Evolutionary conservation across 2,888 invertebrate genomes (phyloP), one percentile per base, ranked within the genome.

Genomic region (Globia sparganii): DNA sequence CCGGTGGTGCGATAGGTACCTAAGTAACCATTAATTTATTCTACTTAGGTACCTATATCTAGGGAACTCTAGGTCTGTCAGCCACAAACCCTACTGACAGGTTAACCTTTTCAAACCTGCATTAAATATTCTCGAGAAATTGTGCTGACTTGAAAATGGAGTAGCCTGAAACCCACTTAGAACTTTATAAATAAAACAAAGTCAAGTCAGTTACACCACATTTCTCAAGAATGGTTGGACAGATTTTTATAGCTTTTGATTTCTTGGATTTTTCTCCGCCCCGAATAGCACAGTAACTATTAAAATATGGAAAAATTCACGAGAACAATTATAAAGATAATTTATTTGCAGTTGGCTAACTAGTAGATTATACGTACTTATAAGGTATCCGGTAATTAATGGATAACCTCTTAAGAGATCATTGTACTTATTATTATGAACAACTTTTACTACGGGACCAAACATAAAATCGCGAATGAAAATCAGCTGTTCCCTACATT

Each of bases 71-170:
- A 66, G 18, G 9, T 15, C 18, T 28, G 77, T 71, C 34, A 70
- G 40, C 9, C 18, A 53, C 59, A 43, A 61, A 1, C n/a, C 9
- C 13, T 18, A 3, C 15, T 18, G 72, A 43, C 43, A 61, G 43
- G 43, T 61, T 77, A 40, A 80, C 80, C 40, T 80, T 77, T 61
- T 80, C 53, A 77, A 21, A 31, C 13, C 15, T 9, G n/a, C 18
- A 43, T 53, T 15, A 53, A 72, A 43, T 34, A 80, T 72, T 62
- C 28, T 53, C 18, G 4, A 43, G 18, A 6, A 61, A 21, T 61
- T 28, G 18, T 37, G 18, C 61, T 53, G 34, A 31, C 53, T 15
- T 43, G 61, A 31, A 80, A 46, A 37, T 75, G 6, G 28, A 2
- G 28, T 28, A 37, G 0, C 28, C 8, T 28, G 46, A 46, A 40